Base-by-base conservation (phyloP, 2,113 vertebrate species). In the Mobula birostris region DNA sequence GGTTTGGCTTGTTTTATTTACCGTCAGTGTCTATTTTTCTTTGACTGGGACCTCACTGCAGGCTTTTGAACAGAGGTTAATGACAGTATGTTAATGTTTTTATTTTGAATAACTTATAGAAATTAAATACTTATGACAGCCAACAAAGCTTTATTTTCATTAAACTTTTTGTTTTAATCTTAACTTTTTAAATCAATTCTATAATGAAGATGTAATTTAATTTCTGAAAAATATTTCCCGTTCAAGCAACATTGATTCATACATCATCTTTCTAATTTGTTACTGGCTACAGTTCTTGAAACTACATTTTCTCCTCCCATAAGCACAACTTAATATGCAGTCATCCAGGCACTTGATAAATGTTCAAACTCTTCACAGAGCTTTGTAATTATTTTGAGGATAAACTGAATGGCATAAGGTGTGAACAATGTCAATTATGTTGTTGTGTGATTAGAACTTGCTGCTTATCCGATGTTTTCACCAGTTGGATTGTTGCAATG, bases 1-100 rank as follows among this genome's bases (percentile, higher is more conserved):
- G 61, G 61, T 61, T n/a, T 90, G 63, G 63, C 61, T 68, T 68
- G 32, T 90, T 90, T 90, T 61, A 90, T 90, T 12, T 90, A 61
- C 85, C 82, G 29, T 14, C 11, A 15, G 11, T 36, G 5, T 74
- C 19, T 19, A 21, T 79, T 79, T 78, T 79, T 32, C 12, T 32
- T 32, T 15, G 56, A 24, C 63, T 17, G 14, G 0, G 85, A 68
- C 17, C 27, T n/a, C 9, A 29, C 24, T 19, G 15, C 56, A 21
- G 8, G 48, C 27, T 87, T 63, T 8, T 19, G 5, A 90, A 68
- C 0, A 24, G 14, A n/a, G 29, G 27, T 88, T 0, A 61, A 32
- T 68, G 15, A 14, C 48, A 48, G 19, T 19, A 12, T 15, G 63
- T 8, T 88, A n/a, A 14, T 90, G 61, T 5, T 36, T n/a, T 27